Evolutionary conservation across 2,888 invertebrate species (phyloP).

Genomic region (Diabrotica balteata): DNA sequence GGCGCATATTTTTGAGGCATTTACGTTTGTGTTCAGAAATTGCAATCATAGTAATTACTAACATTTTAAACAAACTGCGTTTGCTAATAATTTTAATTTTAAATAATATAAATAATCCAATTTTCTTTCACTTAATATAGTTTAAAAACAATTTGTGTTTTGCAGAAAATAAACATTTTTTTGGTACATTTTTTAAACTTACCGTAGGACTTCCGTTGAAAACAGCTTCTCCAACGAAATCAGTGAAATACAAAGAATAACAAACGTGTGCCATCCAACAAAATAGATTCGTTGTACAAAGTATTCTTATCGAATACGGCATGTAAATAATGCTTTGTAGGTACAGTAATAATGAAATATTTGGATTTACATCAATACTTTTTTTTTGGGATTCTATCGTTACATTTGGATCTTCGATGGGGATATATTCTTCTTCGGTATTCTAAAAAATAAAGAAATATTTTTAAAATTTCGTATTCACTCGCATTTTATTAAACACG

Average conservation of each 20-base stretch:
- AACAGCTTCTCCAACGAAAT: conserved; percentile 92
- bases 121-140: too few species aligned
- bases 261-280: conserved; percentile 99
- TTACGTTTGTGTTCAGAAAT: too few species aligned
- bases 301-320: conserved; percentile 84
- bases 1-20: too few species aligned
- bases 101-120: too few species aligned
- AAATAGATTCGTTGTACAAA: conserved; percentile 93
- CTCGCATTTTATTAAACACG: too few species aligned
- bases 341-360: conserved; percentile 76
- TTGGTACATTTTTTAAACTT: conserved; percentile 29
- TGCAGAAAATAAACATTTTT: too few species aligned
- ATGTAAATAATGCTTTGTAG: conserved; percentile 89
- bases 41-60: too few species aligned
- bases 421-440: conserved; percentile 10
- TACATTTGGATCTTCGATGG: conserved; percentile 3
- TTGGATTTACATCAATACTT: conserved; percentile 50
- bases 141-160: too few species aligned
- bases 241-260: conserved; percentile 95
- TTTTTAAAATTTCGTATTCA: too few species aligned
- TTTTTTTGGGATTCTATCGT: conserved; percentile 5
- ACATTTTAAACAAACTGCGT: too few species aligned
- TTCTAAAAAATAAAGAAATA: conserved; percentile 4
- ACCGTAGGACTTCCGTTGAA: conserved; percentile 87
- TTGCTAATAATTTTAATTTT: too few species aligned